Percentiles rank a stretch among this genome's conserved stretches.
Evolutionary conservation across 1,140 invertebrate species (phyloP).

Genomic region (Melitaea cinxia): DNA sequence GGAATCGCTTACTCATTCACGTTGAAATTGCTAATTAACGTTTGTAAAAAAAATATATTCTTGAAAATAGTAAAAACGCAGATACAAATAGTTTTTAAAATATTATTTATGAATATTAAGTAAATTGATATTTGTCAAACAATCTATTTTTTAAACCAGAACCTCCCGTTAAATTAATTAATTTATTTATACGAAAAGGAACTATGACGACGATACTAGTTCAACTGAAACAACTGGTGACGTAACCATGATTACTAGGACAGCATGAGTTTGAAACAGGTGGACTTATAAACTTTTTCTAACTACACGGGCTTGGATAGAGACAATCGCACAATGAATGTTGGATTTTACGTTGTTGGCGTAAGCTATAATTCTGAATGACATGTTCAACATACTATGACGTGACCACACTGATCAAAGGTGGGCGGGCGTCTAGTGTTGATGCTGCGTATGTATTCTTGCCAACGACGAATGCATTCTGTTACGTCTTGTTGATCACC

Average conservation of each 20-base stretch:
- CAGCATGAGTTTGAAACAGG: conserved; percentile 38
- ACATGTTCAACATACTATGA: conserved; percentile 60
- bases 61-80: too few species aligned
- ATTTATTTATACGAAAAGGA: too few species aligned
- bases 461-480: conserved; percentile 69
- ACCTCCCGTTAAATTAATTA: too few species aligned
- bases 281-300: conserved; percentile 8
- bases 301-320: neutral
- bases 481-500: conserved; percentile 70
- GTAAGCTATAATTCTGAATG: neutral
- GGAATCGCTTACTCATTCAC: too few species aligned
- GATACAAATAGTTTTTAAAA: too few species aligned
- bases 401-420: conserved; percentile 66
- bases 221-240: conserved; percentile 52
- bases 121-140: too few species aligned
- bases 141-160: too few species aligned
- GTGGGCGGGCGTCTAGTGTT: conserved; percentile 66
- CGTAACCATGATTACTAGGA: conserved; percentile 64
- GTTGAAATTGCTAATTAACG: too few species aligned
- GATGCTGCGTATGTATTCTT: conserved; percentile 67
- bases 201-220: conserved; percentile 8
- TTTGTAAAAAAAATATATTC: too few species aligned
- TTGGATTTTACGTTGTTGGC: neutral
- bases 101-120: too few species aligned
- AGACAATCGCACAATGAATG: neutral